Evolutionary conservation across 2,113 vertebrate species (phyloP), one percentile per base, ranked within the genome.

Genomic region (Aldabrachelys gigantea): DNA sequence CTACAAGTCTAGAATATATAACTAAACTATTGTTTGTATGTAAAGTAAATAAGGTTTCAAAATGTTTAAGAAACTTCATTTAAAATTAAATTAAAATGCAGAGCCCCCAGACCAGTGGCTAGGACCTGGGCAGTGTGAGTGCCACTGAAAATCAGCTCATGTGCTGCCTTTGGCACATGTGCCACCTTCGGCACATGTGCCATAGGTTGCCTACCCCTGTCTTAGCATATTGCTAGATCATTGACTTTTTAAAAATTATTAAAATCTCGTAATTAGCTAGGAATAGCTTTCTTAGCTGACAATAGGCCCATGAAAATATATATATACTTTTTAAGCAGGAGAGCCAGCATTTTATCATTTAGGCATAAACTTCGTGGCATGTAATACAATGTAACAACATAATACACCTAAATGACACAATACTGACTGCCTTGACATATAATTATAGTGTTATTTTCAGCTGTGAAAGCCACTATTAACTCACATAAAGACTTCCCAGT

Each of bases 311-410:
- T 59, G 0, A 50, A 50, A 16, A 50, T 16, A 50, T 16, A 50
- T 13, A 21, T 89, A 57, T 85, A 25, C 38, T 14, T 76, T 57
- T 53, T 78, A 21, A 85, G 82, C 14, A 90, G 56, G 54, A 87
- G 2, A 96, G 88, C 22, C 38, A 92, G 13, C 5, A 57, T 95
- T 96, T 97, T 96, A 22, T 96, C 81, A 80, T 57, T 95, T 84
- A 93, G 13, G 84, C 38, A 88, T 25, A 91, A 83, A 59, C n/a
- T 87, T 83, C 8, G 82, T 62, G 38, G 29, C 85, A 54, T 90
- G 12, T 90, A 92, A 87, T 76, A 89, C n/a, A 93, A 44, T 1
- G 6, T 89, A 96, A 93, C 8, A 27, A 49, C 80, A 82, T 78
- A 91, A 93, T 83, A 79, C 6, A 78, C 59, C 84, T 79, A 83